Percentiles rank a stretch among this genome's conserved stretches.
phyloP scores from a whole-genome alignment of 1,140 invertebrate species.

The Trachymyrmex septentrionalis region DNA sequence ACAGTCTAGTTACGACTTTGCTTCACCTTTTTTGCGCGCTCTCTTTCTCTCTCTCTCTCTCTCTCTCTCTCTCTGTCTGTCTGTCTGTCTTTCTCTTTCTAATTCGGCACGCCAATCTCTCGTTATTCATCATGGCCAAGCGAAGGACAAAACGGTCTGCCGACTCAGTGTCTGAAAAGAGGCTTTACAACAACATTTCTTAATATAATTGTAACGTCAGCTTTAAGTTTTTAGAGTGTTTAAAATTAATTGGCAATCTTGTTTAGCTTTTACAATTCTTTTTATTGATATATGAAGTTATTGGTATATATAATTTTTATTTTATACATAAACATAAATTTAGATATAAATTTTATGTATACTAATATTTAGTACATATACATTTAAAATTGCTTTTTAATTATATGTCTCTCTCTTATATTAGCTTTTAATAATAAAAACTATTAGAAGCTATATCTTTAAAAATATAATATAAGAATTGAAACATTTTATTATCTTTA shows the following conservation, averaged over 20 bases:
- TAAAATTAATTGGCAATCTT: neutral
- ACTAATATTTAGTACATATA: too few relatives aligned
- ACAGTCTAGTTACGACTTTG: conserved; percentile 17
- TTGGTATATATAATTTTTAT: neutral
- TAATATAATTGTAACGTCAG: conserved; percentile 26
- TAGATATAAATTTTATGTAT: too few relatives aligned
- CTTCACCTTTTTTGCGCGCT: neutral
- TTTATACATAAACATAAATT: too few relatives aligned
- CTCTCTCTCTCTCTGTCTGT: too few relatives aligned
- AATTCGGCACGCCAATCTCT: conserved; percentile 15
- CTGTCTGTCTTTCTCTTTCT: neutral
- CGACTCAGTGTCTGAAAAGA: neutral
- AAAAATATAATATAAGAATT: neutral
- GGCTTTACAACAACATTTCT: neutral
- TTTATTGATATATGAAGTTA: neutral
- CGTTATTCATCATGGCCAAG: conserved; percentile 20
- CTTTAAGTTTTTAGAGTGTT: neutral
- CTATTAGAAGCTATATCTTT: neutral
- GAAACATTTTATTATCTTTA: neutral
- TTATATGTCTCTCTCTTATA: neutral
- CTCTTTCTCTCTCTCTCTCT: too few relatives aligned
- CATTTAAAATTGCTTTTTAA: neutral
- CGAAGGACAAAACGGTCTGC: conserved; percentile 35
- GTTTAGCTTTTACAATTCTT: neutral
- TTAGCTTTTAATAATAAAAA: conserved; percentile 10